These are phyloP conservation scores for Agelas oroides DNA, from an alignment of 37 sponge, comb jelly and placozoan species.

Conservation along the genomic window DNA sequence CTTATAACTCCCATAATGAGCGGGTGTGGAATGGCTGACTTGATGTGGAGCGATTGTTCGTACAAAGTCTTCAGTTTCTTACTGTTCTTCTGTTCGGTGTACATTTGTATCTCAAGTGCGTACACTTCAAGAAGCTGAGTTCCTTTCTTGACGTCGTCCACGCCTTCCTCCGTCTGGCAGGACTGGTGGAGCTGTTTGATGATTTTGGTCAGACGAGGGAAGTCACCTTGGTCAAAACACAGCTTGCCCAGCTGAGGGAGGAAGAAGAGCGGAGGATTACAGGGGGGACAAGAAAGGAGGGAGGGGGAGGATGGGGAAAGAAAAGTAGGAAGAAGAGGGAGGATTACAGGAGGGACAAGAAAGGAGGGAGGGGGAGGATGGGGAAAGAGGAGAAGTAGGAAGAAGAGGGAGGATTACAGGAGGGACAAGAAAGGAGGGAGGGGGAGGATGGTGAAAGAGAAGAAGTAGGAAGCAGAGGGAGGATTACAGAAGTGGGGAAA, in stretches of 20 bases:
- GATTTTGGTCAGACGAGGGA: constrained; percentile 72
- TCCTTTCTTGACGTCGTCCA: constrained; percentile 92
- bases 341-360: not conserved
- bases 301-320: too few species aligned
- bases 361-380: not conserved
- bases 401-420: not conserved
- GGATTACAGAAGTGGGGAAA: too few species aligned
- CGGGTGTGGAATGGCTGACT: constrained; percentile 98
- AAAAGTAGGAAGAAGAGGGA: not conserved
- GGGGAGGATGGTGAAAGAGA: too few species aligned
- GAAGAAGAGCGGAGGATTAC: not conserved
- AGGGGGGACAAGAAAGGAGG: not conserved
- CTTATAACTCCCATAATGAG: constrained; percentile 99
- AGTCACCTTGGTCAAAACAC: constrained; percentile 95
- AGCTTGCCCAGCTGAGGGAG: constrained; percentile 85
- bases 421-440: too few species aligned
- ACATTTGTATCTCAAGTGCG: constrained; percentile 99
- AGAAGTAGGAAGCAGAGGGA: too few species aligned
- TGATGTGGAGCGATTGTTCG: constrained; percentile 93
- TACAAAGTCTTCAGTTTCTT: constrained; percentile 96
- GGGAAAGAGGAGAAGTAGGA: not conserved
- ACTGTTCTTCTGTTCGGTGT: constrained; percentile 98
- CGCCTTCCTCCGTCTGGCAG: constrained; percentile 84
- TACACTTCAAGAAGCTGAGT: constrained; percentile 97
- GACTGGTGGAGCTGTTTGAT: constrained; percentile 92